These are phyloP conservation scores for Aix galericulata DNA, from an alignment of 2,113 vertebrate species.

Conservation along the genomic window DNA sequence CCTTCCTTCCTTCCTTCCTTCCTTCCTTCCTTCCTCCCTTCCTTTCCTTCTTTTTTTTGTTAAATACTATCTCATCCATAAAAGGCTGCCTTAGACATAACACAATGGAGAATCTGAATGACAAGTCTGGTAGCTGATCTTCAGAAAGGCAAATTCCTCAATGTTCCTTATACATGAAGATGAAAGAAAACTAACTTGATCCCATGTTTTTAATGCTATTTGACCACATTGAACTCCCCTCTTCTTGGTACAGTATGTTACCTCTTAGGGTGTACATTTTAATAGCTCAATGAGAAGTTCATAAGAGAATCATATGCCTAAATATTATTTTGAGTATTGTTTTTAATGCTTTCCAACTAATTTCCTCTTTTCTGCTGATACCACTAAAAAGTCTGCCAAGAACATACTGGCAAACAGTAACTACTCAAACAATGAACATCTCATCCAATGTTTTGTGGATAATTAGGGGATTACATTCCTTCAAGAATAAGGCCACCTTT, in stretches of 20 bases:
- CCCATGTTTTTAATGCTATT: neutral
- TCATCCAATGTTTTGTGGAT: neutral
- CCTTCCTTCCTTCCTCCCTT: too few relatives aligned
- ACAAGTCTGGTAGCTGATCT: neutral
- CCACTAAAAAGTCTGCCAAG: neutral
- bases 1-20: too few relatives aligned
- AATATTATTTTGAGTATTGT: neutral
- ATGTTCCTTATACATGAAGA: neutral
- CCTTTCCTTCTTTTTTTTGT: neutral
- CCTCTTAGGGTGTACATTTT: neutral
- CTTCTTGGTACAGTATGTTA: neutral
- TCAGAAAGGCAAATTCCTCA: neutral
- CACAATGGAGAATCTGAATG: neutral
- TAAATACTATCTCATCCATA: neutral
- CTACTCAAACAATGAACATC: neutral
- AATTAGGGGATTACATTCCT: conserved; percentile 16
- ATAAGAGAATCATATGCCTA: neutral
- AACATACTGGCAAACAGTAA: neutral
- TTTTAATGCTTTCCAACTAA: conserved; percentile 26
- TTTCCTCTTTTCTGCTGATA: conserved; percentile 22
- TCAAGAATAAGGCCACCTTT: neutral
- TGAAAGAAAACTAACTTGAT: neutral
- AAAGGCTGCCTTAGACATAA: neutral
- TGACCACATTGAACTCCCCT: neutral
- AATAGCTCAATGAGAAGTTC: neutral